These are phyloP conservation scores for Sarcophaga bullata DNA, from an alignment of 1,140 invertebrate genomes.

Conservation along the genomic window DNA sequence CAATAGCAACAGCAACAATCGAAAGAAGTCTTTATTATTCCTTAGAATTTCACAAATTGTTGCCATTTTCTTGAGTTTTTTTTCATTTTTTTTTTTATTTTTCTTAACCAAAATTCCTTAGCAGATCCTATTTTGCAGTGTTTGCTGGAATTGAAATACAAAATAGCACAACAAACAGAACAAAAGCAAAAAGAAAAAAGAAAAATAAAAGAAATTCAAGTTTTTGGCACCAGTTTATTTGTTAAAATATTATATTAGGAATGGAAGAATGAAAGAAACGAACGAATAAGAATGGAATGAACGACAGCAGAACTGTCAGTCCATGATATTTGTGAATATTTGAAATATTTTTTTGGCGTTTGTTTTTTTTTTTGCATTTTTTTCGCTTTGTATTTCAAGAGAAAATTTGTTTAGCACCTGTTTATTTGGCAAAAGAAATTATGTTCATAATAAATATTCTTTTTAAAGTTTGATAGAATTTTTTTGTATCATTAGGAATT, in stretches of 20 bases:
- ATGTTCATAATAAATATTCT: too few relatives aligned
- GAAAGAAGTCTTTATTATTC: background rate
- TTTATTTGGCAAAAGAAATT: background rate
- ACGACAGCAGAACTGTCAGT: background rate
- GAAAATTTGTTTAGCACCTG: conserved; percentile 2
- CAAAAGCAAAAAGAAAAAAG: too few relatives aligned
- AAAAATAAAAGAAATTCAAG: background rate
- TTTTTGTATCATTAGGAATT: too few relatives aligned
- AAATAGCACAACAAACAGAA: background rate
- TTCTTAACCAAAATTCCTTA: background rate
- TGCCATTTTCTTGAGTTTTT: background rate
- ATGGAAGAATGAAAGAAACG: background rate
- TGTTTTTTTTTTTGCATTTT: too few relatives aligned
- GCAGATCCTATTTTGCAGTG: too few relatives aligned
- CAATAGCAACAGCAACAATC: background rate
- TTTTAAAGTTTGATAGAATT: too few relatives aligned
- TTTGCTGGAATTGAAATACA: background rate
- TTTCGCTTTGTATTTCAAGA: background rate
- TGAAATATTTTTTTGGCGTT: conserved; percentile 14
- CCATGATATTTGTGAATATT: background rate
- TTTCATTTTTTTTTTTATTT: background rate
- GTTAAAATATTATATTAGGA: background rate
- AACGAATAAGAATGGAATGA: too few relatives aligned
- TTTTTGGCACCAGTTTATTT: conserved; percentile 19
- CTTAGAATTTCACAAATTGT: background rate